These are phyloP conservation scores for Agrilus cyanescens DNA, from an alignment of 2,888 invertebrate species.

Conservation along the genomic window DNA sequence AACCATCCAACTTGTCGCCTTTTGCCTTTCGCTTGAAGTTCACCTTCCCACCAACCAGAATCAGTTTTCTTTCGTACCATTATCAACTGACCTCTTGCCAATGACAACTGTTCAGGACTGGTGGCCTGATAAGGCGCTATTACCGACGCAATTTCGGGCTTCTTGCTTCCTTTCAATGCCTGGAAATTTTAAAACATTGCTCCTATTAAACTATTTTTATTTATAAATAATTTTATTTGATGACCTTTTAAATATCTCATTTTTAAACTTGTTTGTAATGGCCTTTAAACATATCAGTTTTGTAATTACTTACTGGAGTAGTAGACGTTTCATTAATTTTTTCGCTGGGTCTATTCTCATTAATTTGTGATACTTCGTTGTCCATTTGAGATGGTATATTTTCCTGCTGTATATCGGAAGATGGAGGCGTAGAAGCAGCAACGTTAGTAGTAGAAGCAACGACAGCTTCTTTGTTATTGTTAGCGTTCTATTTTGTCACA, in stretches of 20 bases:
- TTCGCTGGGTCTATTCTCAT: constrained; percentile 37
- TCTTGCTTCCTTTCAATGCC: constrained; percentile 52
- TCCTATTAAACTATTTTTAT: too few relatives aligned
- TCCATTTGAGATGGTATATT: constrained; percentile 28
- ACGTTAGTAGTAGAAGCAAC: constrained; percentile 8
- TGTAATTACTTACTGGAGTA: constrained; percentile 23
- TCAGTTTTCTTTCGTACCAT: constrained; percentile 95
- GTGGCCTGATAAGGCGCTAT: constrained; percentile 87
- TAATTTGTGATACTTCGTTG: constrained; percentile 37
- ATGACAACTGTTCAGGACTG: constrained; percentile 81
- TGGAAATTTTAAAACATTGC: constrained; percentile 17
- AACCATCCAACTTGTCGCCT: constrained; percentile 97
- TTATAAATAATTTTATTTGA: too few relatives aligned
- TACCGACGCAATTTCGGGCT: constrained; percentile 88
- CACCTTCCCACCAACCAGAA: constrained; percentile 99
- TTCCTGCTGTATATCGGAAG: constrained; percentile 23
- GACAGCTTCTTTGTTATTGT: constrained; percentile 6
- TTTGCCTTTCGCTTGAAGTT: constrained; percentile 83
- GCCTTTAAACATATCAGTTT: too few relatives aligned
- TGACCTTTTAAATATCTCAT: too few relatives aligned
- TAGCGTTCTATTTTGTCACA: constrained; percentile 18
- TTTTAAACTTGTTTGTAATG: too few relatives aligned
- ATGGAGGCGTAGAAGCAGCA: constrained; percentile 20
- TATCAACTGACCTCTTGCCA: constrained; percentile 84
- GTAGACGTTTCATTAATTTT: constrained; percentile 29